Evolutionary conservation across 2,888 invertebrate genomes (phyloP).

Genomic region (Lepidocyrtoides sp.): DNA sequence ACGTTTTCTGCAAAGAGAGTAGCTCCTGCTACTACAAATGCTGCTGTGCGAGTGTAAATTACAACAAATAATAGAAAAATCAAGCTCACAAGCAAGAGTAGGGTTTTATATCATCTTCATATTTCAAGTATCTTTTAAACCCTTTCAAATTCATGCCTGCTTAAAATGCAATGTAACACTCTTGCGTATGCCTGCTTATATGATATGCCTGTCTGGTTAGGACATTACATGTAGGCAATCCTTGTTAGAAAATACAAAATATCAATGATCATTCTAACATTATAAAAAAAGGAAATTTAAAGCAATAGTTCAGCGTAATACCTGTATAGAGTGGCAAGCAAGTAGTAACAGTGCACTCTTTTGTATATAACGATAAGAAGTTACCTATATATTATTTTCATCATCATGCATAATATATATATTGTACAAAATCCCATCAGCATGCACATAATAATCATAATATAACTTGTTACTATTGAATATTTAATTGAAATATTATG

Average conservation of each 20-base stretch:
- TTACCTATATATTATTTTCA: not conserved
- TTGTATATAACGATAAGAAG: not conserved
- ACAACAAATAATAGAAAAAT: too few species aligned
- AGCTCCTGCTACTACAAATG: too few species aligned
- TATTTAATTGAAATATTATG: conserved; percentile 2
- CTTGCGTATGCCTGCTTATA: not conserved
- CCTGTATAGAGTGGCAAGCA: not conserved
- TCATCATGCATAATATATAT: not conserved
- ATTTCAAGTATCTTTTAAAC: too few species aligned
- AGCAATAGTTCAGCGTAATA: too few species aligned
- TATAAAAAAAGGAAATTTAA: too few species aligned
- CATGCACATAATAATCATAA: not conserved
- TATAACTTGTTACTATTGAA: not conserved
- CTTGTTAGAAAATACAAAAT: too few species aligned
- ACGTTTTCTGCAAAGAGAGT: too few species aligned
- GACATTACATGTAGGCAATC: too few species aligned
- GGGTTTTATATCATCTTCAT: not conserved
- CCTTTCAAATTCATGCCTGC: not conserved
- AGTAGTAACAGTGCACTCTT: too few species aligned
- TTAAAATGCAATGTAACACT: not conserved
- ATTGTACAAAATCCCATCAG: too few species aligned
- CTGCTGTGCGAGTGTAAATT: too few species aligned
- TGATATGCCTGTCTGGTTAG: not conserved
- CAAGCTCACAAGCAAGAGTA: not conserved
- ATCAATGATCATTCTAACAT: too few species aligned